Evolutionary conservation across 2,888 invertebrate species (phyloP).

Genomic region (Branchellion lobata): DNA sequence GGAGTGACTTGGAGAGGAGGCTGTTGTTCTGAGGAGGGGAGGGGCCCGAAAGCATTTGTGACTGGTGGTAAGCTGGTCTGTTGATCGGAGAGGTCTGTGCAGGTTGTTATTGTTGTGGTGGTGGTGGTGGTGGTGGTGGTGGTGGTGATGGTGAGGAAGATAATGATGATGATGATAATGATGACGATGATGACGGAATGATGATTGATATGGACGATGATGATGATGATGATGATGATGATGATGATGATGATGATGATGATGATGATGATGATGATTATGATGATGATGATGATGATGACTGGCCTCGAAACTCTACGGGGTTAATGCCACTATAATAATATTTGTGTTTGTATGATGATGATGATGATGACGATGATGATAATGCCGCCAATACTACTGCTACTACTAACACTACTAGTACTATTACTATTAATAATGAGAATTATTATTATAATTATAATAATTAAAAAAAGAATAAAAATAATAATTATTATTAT

Average conservation of each 20-base stretch:
- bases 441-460: too few species aligned
- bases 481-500: too few species aligned
- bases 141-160: constrained; percentile 3
- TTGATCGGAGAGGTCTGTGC: constrained; percentile 16
- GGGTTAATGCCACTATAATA: too few species aligned
- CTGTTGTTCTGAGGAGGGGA: constrained; percentile 25
- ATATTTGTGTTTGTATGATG: too few species aligned
- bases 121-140: constrained; percentile 11
- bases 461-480: background rate
- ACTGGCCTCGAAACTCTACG: too few species aligned
- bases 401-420: too few species aligned
- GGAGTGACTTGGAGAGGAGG: constrained; percentile 32
- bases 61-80: constrained; percentile 37
- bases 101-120: too few species aligned
- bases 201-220: background rate
- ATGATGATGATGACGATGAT: too few species aligned
- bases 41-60: constrained; percentile 24
- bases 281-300: too few species aligned
- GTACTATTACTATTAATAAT: background rate
- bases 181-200: background rate
- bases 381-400: too few species aligned
- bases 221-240: background rate
- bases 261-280: background rate
- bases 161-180: background rate
- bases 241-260: background rate